A percentile compares a stretch with the other conserved stretches of the same genome.
These are phyloP conservation scores for Drosophila sp. DNA, from an alignment of 1,140 invertebrate species.

Conservation along the genomic window DNA sequence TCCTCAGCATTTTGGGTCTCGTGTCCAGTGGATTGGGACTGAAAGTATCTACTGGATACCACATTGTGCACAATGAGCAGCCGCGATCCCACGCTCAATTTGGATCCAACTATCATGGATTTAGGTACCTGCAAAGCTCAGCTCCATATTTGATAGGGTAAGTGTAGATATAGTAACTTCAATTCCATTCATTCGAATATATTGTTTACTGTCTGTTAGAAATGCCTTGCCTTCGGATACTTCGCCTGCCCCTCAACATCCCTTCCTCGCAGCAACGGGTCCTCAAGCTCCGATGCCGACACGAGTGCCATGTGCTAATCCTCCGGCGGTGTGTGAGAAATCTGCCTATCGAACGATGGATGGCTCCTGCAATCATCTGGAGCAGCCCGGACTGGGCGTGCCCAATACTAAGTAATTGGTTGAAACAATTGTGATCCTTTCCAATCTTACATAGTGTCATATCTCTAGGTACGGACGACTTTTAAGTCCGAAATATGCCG, in stretches of 20 bases:
- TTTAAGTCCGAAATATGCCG: constrained; percentile 91
- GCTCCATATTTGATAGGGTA: constrained; percentile 54
- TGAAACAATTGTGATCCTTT: not conserved
- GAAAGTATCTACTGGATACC: constrained; percentile 75
- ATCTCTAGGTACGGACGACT: constrained; percentile 88
- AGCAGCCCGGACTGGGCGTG: constrained; percentile 89
- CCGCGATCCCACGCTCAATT: constrained; percentile 25
- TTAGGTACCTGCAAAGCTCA: constrained; percentile 50
- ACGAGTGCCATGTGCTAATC: constrained; percentile 77
- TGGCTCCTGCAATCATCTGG: constrained; percentile 94
- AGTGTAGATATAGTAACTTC: not conserved
- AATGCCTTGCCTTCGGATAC: constrained; percentile 57
- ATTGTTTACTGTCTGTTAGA: constrained; percentile 35
- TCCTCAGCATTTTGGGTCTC: constrained; percentile 51
- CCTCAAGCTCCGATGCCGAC: constrained; percentile 48
- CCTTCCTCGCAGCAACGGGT: constrained; percentile 48
- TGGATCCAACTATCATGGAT: constrained; percentile 42
- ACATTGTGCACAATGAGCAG: constrained; percentile 72
- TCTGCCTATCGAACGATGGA: constrained; percentile 90
- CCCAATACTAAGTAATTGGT: constrained; percentile 85
- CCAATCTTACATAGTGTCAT: not conserved
- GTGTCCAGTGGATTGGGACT: constrained; percentile 28
- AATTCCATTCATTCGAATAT: too few species aligned
- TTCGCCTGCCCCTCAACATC: constrained; percentile 64
- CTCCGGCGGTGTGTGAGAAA: constrained; percentile 85